These are phyloP conservation scores for Andrena flavipes DNA, from an alignment of 2,888 invertebrate species.

Conservation along the genomic window DNA sequence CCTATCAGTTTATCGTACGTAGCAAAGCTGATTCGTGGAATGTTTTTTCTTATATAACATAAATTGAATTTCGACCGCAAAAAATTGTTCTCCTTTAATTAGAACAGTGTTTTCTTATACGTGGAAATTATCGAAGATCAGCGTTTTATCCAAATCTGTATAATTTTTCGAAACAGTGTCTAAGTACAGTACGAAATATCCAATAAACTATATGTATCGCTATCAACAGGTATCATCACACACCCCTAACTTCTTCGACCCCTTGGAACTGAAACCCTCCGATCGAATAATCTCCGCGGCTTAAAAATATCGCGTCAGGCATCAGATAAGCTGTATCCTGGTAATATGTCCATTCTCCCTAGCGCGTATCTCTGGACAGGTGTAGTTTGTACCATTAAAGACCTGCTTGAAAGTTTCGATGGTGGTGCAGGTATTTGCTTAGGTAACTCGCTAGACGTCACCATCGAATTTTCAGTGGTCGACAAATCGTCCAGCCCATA, in stretches of 20 bases:
- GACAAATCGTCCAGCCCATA: constrained; percentile 66
- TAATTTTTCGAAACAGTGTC: too few relatives aligned
- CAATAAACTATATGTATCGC: background rate
- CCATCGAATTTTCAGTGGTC: constrained; percentile 79
- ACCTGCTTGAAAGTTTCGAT: constrained; percentile 72
- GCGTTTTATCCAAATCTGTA: too few relatives aligned
- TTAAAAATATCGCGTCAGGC: constrained; percentile 46
- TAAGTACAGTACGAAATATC: too few relatives aligned
- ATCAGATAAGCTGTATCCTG: constrained; percentile 74
- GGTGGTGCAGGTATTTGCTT: constrained; percentile 85
- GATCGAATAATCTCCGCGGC: background rate
- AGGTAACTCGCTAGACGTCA: constrained; percentile 84
- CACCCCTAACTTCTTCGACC: background rate
- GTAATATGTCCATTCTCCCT: constrained; percentile 75
- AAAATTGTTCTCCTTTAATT: too few relatives aligned
- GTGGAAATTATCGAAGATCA: too few relatives aligned
- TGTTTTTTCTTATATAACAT: too few relatives aligned
- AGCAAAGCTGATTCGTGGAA: too few relatives aligned
- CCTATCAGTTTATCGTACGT: too few relatives aligned
- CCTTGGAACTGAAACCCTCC: background rate
- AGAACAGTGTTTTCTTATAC: too few relatives aligned
- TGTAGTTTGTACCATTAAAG: constrained; percentile 78
- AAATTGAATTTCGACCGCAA: too few relatives aligned
- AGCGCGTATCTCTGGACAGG: constrained; percentile 79
- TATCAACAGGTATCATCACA: background rate